A percentile compares a stretch with the other conserved stretches of the same genome.
Evolutionary conservation across 2,113 vertebrate species (phyloP).

Genomic region (Cyprinodon variegatus): DNA sequence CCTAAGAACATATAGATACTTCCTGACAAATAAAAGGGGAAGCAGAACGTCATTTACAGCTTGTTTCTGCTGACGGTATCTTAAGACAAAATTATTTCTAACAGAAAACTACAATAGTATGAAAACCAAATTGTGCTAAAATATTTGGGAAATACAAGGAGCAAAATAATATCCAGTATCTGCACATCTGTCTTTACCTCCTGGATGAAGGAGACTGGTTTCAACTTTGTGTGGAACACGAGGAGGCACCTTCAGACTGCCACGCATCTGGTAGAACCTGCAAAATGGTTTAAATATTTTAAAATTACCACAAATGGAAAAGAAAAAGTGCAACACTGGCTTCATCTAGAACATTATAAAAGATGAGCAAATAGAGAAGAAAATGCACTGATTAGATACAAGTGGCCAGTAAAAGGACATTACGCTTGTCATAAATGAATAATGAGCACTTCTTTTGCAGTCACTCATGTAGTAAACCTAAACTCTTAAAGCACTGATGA

Average conservation of each 20-base stretch:
- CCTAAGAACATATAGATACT: neutral
- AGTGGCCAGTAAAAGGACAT: constrained; percentile 60
- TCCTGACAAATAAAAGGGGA: too few relatives aligned
- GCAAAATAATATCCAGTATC: neutral
- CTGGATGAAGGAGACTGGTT: constrained; percentile 88
- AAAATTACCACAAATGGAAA: neutral
- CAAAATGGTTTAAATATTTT: constrained; percentile 5
- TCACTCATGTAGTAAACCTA: constrained; percentile 65
- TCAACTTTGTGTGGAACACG: constrained; percentile 95
- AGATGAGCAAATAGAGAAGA: constrained; percentile 23
- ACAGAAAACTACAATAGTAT: neutral
- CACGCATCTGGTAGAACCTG: constrained; percentile 97
- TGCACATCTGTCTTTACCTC: constrained; percentile 80
- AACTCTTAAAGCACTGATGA: constrained; percentile 53
- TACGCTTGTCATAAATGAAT: constrained; percentile 62
- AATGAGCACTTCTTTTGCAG: constrained; percentile 68
- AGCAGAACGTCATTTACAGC: too few relatives aligned
- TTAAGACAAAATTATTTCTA: neutral
- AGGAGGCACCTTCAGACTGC: constrained; percentile 91
- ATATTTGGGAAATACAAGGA: neutral
- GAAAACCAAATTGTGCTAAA: neutral
- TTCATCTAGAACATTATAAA: constrained; percentile 5
- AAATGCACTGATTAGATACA: constrained; percentile 41
- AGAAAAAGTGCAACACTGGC: neutral
- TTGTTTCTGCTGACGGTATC: too few relatives aligned